Evolutionary conservation across 2,113 vertebrate species (phyloP).

Genomic region (Dasyprocta punctata): DNA sequence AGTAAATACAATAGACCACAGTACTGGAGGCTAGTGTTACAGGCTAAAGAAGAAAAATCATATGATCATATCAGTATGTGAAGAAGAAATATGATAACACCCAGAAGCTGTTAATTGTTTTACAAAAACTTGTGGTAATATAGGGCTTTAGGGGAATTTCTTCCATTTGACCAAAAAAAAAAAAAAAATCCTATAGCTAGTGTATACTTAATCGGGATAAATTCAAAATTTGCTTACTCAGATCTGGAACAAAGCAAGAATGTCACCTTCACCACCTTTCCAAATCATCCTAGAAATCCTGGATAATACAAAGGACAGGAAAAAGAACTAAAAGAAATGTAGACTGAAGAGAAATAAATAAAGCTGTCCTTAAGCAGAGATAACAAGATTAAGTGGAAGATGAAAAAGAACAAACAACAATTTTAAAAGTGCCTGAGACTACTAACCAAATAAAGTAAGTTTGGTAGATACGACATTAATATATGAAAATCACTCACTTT

Average conservation of each 20-base stretch:
- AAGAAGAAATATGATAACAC: not conserved
- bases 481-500: not conserved
- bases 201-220: not conserved
- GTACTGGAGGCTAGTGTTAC: not conserved
- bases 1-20: not conserved
- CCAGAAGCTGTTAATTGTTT: not conserved
- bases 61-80: not conserved
- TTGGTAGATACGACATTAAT: not conserved
- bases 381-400: not conserved
- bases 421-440: not conserved
- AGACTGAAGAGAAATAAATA: not conserved
- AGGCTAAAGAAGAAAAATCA: not conserved
- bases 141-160: not conserved
- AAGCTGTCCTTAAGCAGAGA: not conserved
- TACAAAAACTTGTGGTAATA: not conserved
- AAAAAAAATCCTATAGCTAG: not conserved
- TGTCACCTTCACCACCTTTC: not conserved
- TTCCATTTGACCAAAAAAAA: not conserved
- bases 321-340: not conserved
- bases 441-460: not conserved
- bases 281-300: not conserved
- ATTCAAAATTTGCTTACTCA: not conserved
- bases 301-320: not conserved
- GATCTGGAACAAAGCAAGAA: not conserved
- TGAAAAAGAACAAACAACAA: not conserved